A percentile compares a stretch with the other conserved stretches of the same genome.
phyloP scores from a whole-genome alignment of 2,113 vertebrate species.

The Marmota flaviventris region DNA sequence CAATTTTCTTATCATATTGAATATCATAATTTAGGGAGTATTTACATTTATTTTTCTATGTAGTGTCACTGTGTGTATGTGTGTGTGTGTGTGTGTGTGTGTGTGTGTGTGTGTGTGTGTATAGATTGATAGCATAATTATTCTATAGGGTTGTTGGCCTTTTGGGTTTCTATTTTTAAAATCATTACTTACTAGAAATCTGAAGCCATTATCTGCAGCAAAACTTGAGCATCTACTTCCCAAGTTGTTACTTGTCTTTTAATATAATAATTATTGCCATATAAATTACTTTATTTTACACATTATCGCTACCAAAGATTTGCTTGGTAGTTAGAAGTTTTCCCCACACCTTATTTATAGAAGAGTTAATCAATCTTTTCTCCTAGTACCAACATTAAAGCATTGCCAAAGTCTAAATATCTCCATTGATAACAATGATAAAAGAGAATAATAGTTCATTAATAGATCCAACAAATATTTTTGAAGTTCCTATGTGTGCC shows the following conservation, averaged over 20 bases:
- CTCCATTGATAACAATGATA: not conserved
- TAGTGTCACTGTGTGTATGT: not conserved
- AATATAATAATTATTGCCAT: not conserved
- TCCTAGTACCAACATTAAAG: not conserved
- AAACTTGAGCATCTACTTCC: not conserved
- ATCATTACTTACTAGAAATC: not conserved
- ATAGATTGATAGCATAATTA: not conserved
- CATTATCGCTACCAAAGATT: not conserved
- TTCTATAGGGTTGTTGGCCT: not conserved
- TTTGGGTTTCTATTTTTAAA: constrained; percentile 1
- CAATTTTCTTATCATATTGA: constrained; percentile 30
- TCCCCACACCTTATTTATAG: not conserved
- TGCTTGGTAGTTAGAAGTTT: constrained; percentile 22
- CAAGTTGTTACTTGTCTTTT: constrained; percentile 46
- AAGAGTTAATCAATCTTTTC: not conserved
- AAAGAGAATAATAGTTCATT: not conserved
- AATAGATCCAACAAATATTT: not conserved
- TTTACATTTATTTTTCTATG: constrained; percentile 30
- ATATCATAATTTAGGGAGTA: constrained; percentile 21
- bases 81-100: too few relatives aligned
- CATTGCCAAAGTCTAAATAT: not conserved
- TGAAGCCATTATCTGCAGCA: not conserved
- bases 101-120: not conserved
- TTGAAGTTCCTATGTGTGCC: not conserved
- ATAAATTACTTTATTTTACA: constrained; percentile 24